Percentiles rank a stretch among this genome's conserved stretches.
These are phyloP conservation scores for Sinopyrophorus schimmeli DNA, from an alignment of 2,888 invertebrate genomes.

Conservation along the genomic window DNA sequence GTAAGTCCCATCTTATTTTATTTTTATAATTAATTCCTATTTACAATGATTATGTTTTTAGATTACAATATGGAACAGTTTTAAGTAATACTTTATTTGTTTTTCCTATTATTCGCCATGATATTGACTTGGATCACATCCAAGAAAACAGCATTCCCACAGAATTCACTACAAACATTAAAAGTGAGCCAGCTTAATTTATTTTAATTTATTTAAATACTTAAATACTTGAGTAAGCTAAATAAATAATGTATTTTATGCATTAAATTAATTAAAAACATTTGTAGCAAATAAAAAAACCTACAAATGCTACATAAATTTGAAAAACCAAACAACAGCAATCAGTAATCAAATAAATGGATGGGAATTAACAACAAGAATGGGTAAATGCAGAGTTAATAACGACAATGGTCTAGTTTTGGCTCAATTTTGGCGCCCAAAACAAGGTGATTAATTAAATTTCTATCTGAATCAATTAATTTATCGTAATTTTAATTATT, in stretches of 20 bases:
- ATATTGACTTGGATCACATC: slow-evolving; percentile 58
- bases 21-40: not conserved
- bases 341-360: slow-evolving; percentile 36
- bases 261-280: too few relatives aligned
- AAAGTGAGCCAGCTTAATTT: too few relatives aligned
- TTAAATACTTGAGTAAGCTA: too few relatives aligned
- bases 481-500: slow-evolving; percentile 1
- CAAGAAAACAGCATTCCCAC: slow-evolving; percentile 57
- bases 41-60: slow-evolving; percentile 41
- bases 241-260: too few relatives aligned
- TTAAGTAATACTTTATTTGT: slow-evolving; percentile 55
- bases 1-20: slow-evolving; percentile 52
- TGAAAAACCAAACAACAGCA: slow-evolving; percentile 10
- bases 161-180: too few relatives aligned
- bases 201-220: too few relatives aligned
- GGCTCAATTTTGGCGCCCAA: slow-evolving; percentile 51
- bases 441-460: slow-evolving; percentile 36
- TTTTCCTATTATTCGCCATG: slow-evolving; percentile 54
- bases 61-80: slow-evolving; percentile 61
- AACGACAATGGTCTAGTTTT: slow-evolving; percentile 51
- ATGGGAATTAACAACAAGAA: slow-evolving; percentile 38
- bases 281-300: slow-evolving; percentile 28
- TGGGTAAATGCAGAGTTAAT: slow-evolving; percentile 50
- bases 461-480: not conserved
- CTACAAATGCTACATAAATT: slow-evolving; percentile 42